Evolutionary conservation across 2,888 invertebrate species (phyloP).

Genomic region (Bombylius discolor): DNA sequence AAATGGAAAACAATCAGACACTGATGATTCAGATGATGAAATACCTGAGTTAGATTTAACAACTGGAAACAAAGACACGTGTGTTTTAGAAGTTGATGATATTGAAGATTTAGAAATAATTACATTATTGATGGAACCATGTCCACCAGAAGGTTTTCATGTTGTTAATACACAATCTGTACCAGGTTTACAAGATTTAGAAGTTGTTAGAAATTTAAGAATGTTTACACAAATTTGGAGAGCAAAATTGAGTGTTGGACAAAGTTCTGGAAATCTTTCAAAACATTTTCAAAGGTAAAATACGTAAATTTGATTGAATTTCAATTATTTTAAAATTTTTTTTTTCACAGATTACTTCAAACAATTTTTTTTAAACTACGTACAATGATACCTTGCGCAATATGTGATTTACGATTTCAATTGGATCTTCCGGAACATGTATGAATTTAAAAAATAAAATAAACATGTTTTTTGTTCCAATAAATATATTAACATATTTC

Average conservation of each 20-base stretch:
- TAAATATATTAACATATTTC: background rate
- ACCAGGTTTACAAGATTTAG: constrained; percentile 55
- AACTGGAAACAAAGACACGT: constrained; percentile 64
- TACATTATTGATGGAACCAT: constrained; percentile 57
- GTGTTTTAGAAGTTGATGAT: constrained; percentile 72
- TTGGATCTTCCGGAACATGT: constrained; percentile 78
- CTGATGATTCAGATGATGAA: constrained; percentile 55
- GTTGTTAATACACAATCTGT: constrained; percentile 66
- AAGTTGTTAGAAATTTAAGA: constrained; percentile 56
- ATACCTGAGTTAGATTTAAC: constrained; percentile 53
- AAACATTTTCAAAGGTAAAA: constrained; percentile 39
- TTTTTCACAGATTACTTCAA: constrained; percentile 42
- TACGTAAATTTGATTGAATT: background rate
- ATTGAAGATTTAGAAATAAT: constrained; percentile 68
- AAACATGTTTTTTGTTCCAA: background rate
- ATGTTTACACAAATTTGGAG: constrained; percentile 78
- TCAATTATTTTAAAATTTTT: background rate
- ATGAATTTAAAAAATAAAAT: constrained; percentile 15
- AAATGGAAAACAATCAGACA: constrained; percentile 34
- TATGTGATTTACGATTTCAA: constrained; percentile 67
- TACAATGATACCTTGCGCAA: constrained; percentile 73
- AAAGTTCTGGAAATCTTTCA: constrained; percentile 41
- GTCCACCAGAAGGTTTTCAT: constrained; percentile 62
- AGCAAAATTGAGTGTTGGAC: constrained; percentile 43
- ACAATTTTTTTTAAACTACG: constrained; percentile 81